These are phyloP conservation scores for Tenualosa ilisha DNA, from an alignment of 2,797 vertebrate species.

Conservation along the genomic window DNA sequence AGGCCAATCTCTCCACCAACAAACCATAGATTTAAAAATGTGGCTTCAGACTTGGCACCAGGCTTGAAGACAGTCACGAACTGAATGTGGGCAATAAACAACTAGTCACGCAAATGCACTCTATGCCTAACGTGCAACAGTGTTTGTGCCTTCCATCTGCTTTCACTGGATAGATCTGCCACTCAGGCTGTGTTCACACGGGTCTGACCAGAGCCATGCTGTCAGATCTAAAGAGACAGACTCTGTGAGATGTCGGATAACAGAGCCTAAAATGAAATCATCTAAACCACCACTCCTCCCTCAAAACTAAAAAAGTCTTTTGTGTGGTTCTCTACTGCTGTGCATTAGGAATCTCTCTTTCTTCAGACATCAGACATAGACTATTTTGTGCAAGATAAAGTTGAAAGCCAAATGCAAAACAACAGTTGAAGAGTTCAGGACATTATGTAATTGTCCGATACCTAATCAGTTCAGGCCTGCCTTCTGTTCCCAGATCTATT, in stretches of 20 bases:
- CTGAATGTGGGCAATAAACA: conserved; percentile 73
- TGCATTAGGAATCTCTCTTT: background rate
- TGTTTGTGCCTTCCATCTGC: conserved; percentile 60
- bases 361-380: background rate
- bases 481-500: conserved; percentile 22
- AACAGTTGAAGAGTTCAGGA: conserved; percentile 17
- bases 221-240: background rate
- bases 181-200: background rate
- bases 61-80: conserved; percentile 69
- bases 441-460: conserved; percentile 23
- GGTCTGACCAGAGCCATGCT: background rate
- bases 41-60: conserved; percentile 72
- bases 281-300: background rate
- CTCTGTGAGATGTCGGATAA: conserved; percentile 3
- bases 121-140: conserved; percentile 71
- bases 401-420: background rate
- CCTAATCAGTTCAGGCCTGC: background rate
- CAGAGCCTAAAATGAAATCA: background rate
- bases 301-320: background rate
- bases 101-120: conserved; percentile 72
- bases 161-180: background rate
- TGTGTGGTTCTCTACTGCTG: background rate
- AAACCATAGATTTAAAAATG: conserved; percentile 66
- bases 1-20: conserved; percentile 60
- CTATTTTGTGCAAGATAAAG: conserved; percentile 1